Conservation (phyloP, 2,888 invertebrate species). For the Nemurella pictetii region DNA sequence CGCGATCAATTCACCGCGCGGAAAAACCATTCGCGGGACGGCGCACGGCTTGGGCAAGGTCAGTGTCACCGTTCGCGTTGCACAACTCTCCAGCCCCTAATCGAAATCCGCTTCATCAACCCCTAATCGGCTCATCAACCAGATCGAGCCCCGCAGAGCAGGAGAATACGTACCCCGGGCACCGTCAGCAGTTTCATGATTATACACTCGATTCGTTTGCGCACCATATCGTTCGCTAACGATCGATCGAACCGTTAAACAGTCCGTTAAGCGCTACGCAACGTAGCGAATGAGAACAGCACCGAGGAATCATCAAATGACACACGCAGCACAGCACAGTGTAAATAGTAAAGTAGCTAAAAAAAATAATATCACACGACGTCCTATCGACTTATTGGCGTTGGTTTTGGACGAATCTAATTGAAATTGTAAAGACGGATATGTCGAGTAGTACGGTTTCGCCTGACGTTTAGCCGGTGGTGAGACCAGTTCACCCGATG, state of each 20-base stretch:
- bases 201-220: slow-evolving; percentile 35
- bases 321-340: background rate
- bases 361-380: too few species aligned
- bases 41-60: background rate
- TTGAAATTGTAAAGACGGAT: background rate
- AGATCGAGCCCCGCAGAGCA: too few species aligned
- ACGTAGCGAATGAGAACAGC: background rate
- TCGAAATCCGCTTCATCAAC: background rate
- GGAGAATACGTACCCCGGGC: slow-evolving; percentile 34
- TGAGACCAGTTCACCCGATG: too few species aligned
- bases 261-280: background rate
- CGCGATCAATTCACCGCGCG: background rate
- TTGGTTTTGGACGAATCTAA: background rate
- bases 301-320: background rate
- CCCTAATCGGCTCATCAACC: background rate
- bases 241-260: background rate
- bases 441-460: too few species aligned
- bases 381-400: too few species aligned
- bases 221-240: slow-evolving; percentile 28
- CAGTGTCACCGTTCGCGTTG: background rate
- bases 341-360: background rate
- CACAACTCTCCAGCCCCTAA: background rate
- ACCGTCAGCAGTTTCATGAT: slow-evolving; percentile 38
- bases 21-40: background rate
- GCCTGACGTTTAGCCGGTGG: too few species aligned